Conservation (phyloP, 2,888 invertebrate species). For the Synergus laeviventris region DNA sequence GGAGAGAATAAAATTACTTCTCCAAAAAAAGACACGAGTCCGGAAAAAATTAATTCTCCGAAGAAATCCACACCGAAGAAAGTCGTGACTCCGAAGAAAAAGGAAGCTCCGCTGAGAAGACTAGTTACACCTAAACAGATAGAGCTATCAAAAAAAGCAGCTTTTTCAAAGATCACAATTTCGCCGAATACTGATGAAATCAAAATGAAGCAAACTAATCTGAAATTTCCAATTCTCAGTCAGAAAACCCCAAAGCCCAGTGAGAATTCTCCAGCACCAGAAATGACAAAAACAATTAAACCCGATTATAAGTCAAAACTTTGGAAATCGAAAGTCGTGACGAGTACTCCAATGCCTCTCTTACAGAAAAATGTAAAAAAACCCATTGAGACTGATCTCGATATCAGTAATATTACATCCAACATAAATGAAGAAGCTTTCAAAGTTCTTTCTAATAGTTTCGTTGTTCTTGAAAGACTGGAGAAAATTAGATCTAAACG, state of each 20-base stretch:
- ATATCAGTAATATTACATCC: background rate
- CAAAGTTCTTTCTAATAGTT: background rate
- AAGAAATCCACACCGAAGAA: background rate
- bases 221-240: background rate
- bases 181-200: background rate
- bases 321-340: background rate
- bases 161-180: background rate
- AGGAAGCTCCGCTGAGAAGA: background rate
- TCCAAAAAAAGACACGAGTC: background rate
- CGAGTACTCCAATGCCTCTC: background rate
- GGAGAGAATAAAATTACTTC: background rate
- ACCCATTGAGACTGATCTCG: background rate
- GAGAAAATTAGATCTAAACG: background rate
- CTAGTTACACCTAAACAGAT: background rate
- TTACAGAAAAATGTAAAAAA: background rate
- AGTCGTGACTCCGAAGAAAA: background rate
- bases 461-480: background rate
- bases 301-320: background rate
- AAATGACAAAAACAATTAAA: background rate
- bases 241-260: background rate
- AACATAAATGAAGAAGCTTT: background rate
- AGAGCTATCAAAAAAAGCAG: background rate
- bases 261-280: background rate
- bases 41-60: background rate
- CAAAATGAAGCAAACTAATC: background rate